A percentile compares a stretch with the other conserved stretches of the same genome.
Conservation (phyloP, 2,888 invertebrate genomes). For the Brachynemurus nebulosus region DNA sequence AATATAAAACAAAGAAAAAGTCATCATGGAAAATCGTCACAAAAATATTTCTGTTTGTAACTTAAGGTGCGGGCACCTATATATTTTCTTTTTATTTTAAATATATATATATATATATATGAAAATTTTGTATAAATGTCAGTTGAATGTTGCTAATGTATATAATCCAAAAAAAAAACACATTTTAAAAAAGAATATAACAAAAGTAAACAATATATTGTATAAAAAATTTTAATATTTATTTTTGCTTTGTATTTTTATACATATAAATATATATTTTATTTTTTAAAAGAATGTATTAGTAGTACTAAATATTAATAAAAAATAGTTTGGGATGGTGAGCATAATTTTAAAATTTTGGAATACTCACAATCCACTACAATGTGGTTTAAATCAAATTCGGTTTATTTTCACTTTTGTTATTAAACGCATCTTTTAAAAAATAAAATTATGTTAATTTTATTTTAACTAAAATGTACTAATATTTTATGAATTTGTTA, state of each 20-base stretch:
- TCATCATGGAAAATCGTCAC: background rate
- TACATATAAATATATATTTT: background rate
- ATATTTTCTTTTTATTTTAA: background rate
- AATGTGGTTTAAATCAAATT: too few species aligned
- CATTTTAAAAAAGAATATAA: background rate
- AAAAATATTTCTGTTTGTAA: background rate
- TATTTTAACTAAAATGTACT: too few species aligned
- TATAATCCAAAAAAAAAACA: background rate
- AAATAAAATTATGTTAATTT: too few species aligned
- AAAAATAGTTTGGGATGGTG: too few species aligned
- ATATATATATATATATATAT: too few species aligned
- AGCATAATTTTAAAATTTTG: too few species aligned
- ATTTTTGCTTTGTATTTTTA: conserved; percentile 1
- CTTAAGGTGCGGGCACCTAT: conserved; percentile 6
- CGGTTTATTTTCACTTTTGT: too few species aligned
- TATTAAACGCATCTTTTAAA: too few species aligned
- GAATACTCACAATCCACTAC: too few species aligned
- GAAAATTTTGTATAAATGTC: background rate
- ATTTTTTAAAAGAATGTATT: background rate
- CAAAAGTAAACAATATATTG: background rate
- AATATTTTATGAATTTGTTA: too few species aligned
- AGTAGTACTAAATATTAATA: too few species aligned
- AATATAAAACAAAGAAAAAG: background rate
- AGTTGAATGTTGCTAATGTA: background rate
- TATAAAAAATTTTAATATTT: background rate